Base-by-base conservation (phyloP, 92 coral and sea anemone genomes). In the Parazoanthus swiftii region DNA sequence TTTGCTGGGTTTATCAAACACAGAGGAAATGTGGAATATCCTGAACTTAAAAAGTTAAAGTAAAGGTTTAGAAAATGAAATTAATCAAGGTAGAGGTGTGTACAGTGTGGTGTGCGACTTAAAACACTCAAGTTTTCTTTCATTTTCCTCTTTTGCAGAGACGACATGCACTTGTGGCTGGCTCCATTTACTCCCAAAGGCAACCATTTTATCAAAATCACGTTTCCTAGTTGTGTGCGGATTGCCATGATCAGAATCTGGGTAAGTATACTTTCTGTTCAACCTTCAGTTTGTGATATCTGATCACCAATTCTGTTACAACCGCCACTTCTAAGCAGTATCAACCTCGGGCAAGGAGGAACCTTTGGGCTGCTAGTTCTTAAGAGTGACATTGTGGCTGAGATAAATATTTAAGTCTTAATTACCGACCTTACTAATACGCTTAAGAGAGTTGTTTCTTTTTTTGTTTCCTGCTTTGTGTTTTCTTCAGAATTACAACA, bases 131-230 rank as follows among this genome's bases (percentile, higher is more conserved):
- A 23, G 26, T 63, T 63, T 63, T 56, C 48, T 80, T 35, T 71
- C 8, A 35, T 20, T 33, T 20, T 74, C 63, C 8, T 84, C 5
- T 51, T 80, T 72, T 79, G 26, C 89, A 96, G 99, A 85, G 99
- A 97, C 80, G 99, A 97, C 85, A 88, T 97, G 97, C 99, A 97
- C 76, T 84, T 97, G 37, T 97, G 99, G 99, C 84, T 97, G 89
- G 98, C 99, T 25, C 99, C 99, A n/a, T 97, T 95, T 77, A 95
- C 98, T 23, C 82, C 91, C 35, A 92, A 91, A 79, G 86, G 92
- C 72, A 91, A 86, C 77, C 95, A 97, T 88, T 91, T 89, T 54
- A 92, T 97, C 42, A 81, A 80, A 21, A 82, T 97, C 33, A 94
- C 95, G 18, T 95, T 97, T 82, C 90, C 82, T 54, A 92, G 88